Evolutionary conservation across 2,797 vertebrate genomes (phyloP).

Genomic region (Phrynocephalus vlangalii): DNA sequence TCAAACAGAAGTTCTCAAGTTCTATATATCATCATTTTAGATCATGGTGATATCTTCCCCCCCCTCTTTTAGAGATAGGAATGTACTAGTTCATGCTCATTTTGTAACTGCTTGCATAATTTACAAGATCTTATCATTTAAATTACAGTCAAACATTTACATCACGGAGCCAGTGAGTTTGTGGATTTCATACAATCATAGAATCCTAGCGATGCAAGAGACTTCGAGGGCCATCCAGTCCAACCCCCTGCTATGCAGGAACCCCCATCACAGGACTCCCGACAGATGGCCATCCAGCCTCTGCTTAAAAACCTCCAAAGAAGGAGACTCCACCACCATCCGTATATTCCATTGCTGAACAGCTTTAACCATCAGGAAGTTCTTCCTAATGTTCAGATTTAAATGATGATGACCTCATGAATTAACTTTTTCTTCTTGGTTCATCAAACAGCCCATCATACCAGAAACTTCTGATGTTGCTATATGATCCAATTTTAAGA

Average conservation of each 20-base stretch:
- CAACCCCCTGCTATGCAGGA: too few species aligned
- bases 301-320: too few species aligned
- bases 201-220: too few species aligned
- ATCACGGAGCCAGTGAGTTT: background rate
- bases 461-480: background rate
- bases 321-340: too few species aligned
- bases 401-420: background rate
- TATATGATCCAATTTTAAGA: background rate
- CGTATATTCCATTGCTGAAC: too few species aligned
- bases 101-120: background rate
- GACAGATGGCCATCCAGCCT: too few species aligned
- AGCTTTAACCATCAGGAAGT: too few species aligned
- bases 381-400: too few species aligned
- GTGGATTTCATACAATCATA: background rate
- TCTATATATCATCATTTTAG: background rate
- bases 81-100: background rate
- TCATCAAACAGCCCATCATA: background rate
- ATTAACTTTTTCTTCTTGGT: background rate
- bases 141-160: background rate
- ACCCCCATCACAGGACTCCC: too few species aligned
- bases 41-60: background rate
- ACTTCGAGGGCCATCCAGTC: too few species aligned
- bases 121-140: background rate
- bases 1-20: background rate
- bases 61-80: background rate